These are phyloP conservation scores for Temnothorax unifasciatus DNA, from an alignment of 2,888 invertebrate genomes.

Conservation along the genomic window DNA sequence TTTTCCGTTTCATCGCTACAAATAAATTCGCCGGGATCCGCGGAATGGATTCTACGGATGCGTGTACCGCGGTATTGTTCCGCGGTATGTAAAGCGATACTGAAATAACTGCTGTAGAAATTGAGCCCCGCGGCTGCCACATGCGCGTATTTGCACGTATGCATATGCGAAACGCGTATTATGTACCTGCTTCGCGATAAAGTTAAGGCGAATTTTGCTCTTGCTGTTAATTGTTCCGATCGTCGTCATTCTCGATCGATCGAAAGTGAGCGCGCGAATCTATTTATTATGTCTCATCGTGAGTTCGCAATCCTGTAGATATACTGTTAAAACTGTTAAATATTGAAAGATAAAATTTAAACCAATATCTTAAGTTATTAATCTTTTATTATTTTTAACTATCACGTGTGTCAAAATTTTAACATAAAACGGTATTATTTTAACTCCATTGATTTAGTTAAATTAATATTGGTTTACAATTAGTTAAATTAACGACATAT, in stretches of 20 bases:
- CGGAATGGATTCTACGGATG: conserved; percentile 48
- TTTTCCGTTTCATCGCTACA: conserved; percentile 58
- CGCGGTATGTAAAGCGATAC: conserved; percentile 57
- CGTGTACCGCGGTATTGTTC: conserved; percentile 32
- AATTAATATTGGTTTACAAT: too few species aligned
- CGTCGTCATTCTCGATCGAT: conserved; percentile 8
- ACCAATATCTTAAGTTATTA: too few species aligned
- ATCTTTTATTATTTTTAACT: too few species aligned
- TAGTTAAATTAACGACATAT: too few species aligned
- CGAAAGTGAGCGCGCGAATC: conserved; percentile 2
- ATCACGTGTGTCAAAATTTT: too few species aligned
- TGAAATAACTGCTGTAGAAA: conserved; percentile 58
- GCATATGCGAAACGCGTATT: conserved; percentile 46
- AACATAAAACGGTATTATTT: too few species aligned
- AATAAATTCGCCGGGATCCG: conserved; percentile 50
- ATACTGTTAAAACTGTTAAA: too few species aligned
- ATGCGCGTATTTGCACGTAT: conserved; percentile 40
- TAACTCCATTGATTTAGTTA: too few species aligned
- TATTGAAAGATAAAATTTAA: too few species aligned
- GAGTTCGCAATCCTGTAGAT: not conserved
- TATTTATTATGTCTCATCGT: not conserved
- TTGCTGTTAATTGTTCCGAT: not conserved
- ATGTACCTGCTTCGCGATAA: conserved; percentile 30
- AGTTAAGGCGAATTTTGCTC: conserved; percentile 22
- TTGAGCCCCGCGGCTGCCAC: conserved; percentile 51